Evolutionary conservation across 2,888 invertebrate species (phyloP).

Genomic region (Linnaemya tessellans): DNA sequence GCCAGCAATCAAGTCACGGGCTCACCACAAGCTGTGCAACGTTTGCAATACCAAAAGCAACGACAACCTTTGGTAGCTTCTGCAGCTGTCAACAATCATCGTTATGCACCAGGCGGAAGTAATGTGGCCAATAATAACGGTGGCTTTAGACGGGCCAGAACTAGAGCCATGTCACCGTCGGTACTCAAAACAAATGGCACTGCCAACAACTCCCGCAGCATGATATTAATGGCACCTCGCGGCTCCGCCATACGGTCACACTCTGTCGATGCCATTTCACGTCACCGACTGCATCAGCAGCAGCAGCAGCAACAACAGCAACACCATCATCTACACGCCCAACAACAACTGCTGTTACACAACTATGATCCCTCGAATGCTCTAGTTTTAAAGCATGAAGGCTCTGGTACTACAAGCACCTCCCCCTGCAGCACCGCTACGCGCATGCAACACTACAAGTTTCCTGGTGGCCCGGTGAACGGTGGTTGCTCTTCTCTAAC

Average conservation of each 20-base stretch:
- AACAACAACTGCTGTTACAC: constrained; percentile 51
- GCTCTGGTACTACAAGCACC: constrained; percentile 76
- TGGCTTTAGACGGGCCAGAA: constrained; percentile 80
- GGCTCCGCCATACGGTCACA: constrained; percentile 80
- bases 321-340: constrained; percentile 14
- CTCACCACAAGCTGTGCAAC: constrained; percentile 75
- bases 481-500: constrained; percentile 61
- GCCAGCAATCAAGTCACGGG: constrained; percentile 60
- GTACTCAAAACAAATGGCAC: constrained; percentile 68
- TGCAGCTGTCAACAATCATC: constrained; percentile 79
- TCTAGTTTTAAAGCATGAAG: constrained; percentile 81
- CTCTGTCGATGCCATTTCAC: constrained; percentile 83
- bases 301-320: constrained; percentile 46
- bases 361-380: constrained; percentile 79
- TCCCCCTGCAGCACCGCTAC: constrained; percentile 60
- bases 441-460: constrained; percentile 81
- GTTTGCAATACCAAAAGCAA: constrained; percentile 81
- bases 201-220: constrained; percentile 45
- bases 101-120: constrained; percentile 76
- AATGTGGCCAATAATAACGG: constrained; percentile 67
- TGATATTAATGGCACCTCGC: constrained; percentile 68
- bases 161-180: constrained; percentile 79
- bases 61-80: constrained; percentile 80
- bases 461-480: constrained; percentile 44
- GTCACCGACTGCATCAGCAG: constrained; percentile 74